Base-by-base conservation (phyloP, 2,113 vertebrate genomes). In the Pandion haliaetus region DNA sequence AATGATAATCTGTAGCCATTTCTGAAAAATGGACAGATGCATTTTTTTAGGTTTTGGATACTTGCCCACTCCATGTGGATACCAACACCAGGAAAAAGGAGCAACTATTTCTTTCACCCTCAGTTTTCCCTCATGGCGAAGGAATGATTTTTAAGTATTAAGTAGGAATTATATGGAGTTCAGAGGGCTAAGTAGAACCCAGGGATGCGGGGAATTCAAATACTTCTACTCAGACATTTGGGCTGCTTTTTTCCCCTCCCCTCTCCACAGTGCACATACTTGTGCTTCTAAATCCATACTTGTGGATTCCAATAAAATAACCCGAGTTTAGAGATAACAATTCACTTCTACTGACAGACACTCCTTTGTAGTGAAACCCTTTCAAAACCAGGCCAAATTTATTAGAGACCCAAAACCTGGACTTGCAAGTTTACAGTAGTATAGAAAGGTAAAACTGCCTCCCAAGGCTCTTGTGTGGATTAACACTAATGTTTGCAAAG, bases 11-110 rank as follows among this genome's bases (percentile, higher is more conserved):
- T 54, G 11, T 25, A 79, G 15, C 6, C 7, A 58, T 83, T 93
- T 84, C 52, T 76, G 24, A 58, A 70, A 90, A 93, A 63, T 2
- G 2, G 12, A 38, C 2, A 55, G 42, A 14, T 45, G 2, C 1
- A 1, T 36, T 58, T 47, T 86, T 61, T 45, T 26, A 17, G 1
- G 4, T 14, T 72, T 72, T 74, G 28, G 5, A 26, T 69, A 47
- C 11, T 49, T 59, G 12, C 36, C 21, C 17, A 21, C 0, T 2
- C 18, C n/a, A 26, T 0, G 0, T 32, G 36, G 23, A 66, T 57
- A 24, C 25, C 23, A 86, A 26, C 10, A 82, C 2, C 19, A 71
- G 19, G 29, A 13, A 67, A 57, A 91, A 77, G 72, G 2, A 17
- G 0, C 7, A 86, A 67, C 42, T 71, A 16, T 23, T 91, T 83